A percentile compares a stretch with the other conserved stretches of the same genome.
Evolutionary conservation across 2,113 vertebrate genomes (phyloP).

Genomic region (Hydropotes inermis): DNA sequence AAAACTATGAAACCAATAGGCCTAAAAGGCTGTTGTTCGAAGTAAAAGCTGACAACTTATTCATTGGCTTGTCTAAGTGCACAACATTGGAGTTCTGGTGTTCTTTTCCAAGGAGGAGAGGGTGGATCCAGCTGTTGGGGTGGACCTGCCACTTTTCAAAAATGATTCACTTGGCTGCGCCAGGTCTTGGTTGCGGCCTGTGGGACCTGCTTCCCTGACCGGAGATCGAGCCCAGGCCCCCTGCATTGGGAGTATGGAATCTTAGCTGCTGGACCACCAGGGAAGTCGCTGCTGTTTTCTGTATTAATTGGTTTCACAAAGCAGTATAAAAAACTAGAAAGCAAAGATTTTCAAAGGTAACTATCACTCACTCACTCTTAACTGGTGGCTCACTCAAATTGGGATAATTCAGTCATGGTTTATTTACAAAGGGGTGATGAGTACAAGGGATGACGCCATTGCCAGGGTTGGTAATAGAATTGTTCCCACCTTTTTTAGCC

Average conservation of each 20-base stretch:
- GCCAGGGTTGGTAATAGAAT: background rate
- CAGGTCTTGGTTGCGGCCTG: fast-evolving
- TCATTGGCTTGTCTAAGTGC: background rate
- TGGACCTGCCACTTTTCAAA: background rate
- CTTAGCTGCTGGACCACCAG: background rate
- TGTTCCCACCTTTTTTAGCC: background rate
- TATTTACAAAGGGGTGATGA: too few relatives aligned
- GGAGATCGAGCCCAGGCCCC: background rate
- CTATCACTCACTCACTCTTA: too few relatives aligned
- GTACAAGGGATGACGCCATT: background rate
- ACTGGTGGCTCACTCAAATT: too few relatives aligned
- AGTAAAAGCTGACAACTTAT: background rate
- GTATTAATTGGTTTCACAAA: background rate
- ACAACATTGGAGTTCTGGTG: background rate
- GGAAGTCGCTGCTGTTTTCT: background rate
- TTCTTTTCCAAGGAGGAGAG: background rate
- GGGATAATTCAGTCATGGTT: background rate
- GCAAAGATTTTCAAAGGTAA: background rate
- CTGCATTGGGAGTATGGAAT: background rate
- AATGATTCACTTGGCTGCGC: background rate
- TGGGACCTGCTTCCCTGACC: background rate
- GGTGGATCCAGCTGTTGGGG: background rate
- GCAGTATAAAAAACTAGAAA: background rate
- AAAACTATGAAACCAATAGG: background rate
- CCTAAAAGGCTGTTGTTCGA: background rate